Evolutionary conservation across 2,888 invertebrate genomes (phyloP).

Genomic region (Thumatha senex): DNA sequence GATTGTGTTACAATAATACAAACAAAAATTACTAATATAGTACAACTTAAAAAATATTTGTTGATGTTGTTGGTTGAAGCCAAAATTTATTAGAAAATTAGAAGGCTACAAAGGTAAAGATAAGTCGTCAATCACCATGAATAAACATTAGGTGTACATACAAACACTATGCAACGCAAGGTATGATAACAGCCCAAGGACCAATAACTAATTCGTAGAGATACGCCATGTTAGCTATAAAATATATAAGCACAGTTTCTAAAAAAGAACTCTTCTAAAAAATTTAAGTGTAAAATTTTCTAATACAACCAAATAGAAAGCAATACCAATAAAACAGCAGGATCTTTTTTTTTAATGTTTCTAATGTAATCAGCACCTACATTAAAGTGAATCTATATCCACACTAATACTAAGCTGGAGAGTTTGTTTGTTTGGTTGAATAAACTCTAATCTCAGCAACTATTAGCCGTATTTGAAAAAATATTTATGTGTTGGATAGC

Average conservation of each 20-base stretch:
- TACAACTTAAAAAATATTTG: constrained; percentile 49
- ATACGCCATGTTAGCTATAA: neutral
- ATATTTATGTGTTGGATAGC: too few relatives aligned
- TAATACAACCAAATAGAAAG: too few relatives aligned
- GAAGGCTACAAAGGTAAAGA: constrained; percentile 45
- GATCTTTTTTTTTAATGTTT: too few relatives aligned
- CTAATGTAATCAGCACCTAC: too few relatives aligned
- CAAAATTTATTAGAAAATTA: constrained; percentile 50
- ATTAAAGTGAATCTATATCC: too few relatives aligned
- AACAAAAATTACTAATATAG: constrained; percentile 46
- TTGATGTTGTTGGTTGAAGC: constrained; percentile 63
- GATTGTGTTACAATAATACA: constrained; percentile 26
- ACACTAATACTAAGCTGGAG: too few relatives aligned
- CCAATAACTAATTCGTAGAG: constrained; percentile 7
- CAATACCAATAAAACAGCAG: too few relatives aligned
- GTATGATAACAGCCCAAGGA: constrained; percentile 25
- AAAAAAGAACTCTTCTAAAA: too few relatives aligned
- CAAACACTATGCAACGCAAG: constrained; percentile 29
- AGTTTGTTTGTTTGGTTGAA: too few relatives aligned
- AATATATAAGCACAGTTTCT: neutral
- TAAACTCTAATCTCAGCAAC: too few relatives aligned
- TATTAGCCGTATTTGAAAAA: too few relatives aligned
- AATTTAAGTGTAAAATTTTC: too few relatives aligned
- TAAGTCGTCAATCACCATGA: constrained; percentile 58
- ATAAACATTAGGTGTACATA: constrained; percentile 49